Evolutionary conservation across 2,888 invertebrate species (phyloP).

Genomic region (Callimorpha dominula): DNA sequence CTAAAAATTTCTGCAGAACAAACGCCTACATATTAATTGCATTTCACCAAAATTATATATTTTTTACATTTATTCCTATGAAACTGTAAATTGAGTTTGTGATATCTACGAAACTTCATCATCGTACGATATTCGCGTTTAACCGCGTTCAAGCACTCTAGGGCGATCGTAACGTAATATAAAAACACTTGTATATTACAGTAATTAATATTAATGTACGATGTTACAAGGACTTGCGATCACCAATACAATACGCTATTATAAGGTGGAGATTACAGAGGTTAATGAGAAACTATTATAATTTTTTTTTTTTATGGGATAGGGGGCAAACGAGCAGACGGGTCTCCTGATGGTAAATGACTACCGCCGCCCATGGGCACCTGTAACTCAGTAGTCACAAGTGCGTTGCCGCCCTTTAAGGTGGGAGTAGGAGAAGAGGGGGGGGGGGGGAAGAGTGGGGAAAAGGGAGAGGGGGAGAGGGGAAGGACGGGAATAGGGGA

Average conservation of each 20-base stretch:
- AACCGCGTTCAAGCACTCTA: not conserved
- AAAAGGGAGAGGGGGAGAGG: too few relatives aligned
- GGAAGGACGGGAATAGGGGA: too few relatives aligned
- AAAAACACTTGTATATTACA: not conserved
- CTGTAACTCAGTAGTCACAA: too few relatives aligned
- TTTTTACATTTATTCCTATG: not conserved
- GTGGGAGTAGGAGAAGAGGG: too few relatives aligned
- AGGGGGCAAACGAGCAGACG: too few relatives aligned
- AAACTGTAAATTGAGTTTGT: not conserved
- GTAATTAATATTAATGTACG: not conserved
- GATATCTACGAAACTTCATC: not conserved
- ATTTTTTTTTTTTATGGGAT: too few relatives aligned
- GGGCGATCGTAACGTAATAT: not conserved
- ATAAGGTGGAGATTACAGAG: too few relatives aligned
- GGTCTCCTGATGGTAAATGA: too few relatives aligned
- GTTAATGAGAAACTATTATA: not conserved
- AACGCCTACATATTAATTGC: not conserved
- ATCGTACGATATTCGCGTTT: not conserved
- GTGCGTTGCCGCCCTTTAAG: too few relatives aligned
- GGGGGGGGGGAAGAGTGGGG: too few relatives aligned
- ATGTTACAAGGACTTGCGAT: not conserved
- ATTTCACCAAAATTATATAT: too few relatives aligned
- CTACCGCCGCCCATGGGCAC: too few relatives aligned
- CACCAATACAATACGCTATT: not conserved
- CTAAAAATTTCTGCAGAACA: not conserved